Conservation (phyloP, 2,113 vertebrate genomes). For the Syrrhaptes paradoxus region DNA sequence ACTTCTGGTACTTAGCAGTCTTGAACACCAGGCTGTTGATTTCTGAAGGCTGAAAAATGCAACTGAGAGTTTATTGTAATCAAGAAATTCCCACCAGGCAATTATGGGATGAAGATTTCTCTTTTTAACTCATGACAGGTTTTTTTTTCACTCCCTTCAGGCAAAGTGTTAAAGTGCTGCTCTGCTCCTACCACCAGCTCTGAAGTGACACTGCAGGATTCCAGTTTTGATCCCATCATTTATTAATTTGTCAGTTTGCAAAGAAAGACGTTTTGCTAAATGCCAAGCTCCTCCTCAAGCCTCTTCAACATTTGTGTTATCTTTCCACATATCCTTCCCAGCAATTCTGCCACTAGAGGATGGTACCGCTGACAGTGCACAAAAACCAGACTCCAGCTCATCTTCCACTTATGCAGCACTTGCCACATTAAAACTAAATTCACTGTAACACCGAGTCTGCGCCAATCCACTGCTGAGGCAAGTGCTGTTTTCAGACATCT, state of each 20-base stretch:
- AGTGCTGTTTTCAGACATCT: not conserved
- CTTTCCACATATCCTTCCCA: not conserved
- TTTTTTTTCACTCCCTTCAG: slow-evolving; percentile 11
- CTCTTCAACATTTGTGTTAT: not conserved
- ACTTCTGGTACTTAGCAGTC: not conserved
- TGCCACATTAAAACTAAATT: not conserved
- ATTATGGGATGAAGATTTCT: not conserved
- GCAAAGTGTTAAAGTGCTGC: slow-evolving; percentile 37
- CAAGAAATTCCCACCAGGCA: not conserved
- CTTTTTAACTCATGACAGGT: not conserved
- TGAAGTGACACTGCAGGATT: slow-evolving; percentile 34
- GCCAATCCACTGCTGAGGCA: not conserved
- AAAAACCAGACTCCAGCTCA: not conserved
- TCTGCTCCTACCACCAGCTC: slow-evolving; percentile 10
- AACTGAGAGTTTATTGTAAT: not conserved
- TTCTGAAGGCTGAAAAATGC: not conserved
- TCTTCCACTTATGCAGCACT: not conserved
- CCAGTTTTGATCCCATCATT: slow-evolving; percentile 33
- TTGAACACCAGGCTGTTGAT: not conserved
- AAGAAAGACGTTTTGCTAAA: slow-evolving; percentile 37
- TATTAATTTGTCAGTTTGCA: slow-evolving; percentile 49
- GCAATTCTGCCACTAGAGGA: not conserved
- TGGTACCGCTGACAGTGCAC: not conserved
- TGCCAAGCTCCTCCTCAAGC: not conserved
- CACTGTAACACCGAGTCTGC: not conserved